A percentile compares a stretch with the other conserved stretches of the same genome.
These are phyloP conservation scores for Sussaba pulchella DNA, from an alignment of 2,888 invertebrate species.

Conservation along the genomic window DNA sequence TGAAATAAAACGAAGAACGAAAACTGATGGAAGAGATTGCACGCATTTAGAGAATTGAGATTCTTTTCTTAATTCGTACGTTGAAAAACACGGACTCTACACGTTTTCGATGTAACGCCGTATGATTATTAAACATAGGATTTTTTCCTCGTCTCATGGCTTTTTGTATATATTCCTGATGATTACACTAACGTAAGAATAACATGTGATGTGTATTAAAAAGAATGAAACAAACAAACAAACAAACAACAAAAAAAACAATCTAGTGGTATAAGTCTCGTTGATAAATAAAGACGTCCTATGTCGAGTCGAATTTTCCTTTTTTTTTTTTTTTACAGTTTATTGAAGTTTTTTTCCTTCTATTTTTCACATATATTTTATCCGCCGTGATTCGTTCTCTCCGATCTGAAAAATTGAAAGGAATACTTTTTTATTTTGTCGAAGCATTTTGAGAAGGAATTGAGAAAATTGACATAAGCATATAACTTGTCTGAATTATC, in stretches of 20 bases:
- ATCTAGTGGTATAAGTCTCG: slow-evolving; percentile 69
- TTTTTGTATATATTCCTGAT: slow-evolving; percentile 83
- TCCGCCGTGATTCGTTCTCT: not conserved
- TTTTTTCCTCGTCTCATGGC: slow-evolving; percentile 77
- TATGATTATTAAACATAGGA: slow-evolving; percentile 72
- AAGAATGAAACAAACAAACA: slow-evolving; percentile 67
- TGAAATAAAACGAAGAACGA: slow-evolving; percentile 9
- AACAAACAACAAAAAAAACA: slow-evolving; percentile 35
- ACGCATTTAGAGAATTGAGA: slow-evolving; percentile 54
- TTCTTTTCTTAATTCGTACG: slow-evolving; percentile 71
- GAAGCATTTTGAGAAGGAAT: too few relatives aligned
- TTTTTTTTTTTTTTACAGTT: not conserved
- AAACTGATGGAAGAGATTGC: slow-evolving; percentile 26
- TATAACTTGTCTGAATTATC: too few relatives aligned
- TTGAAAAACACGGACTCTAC: slow-evolving; percentile 72
- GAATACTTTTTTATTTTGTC: not conserved
- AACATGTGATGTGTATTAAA: slow-evolving; percentile 82
- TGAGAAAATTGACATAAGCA: too few relatives aligned
- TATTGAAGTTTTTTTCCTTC: too few relatives aligned
- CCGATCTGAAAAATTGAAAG: not conserved
- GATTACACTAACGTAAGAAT: slow-evolving; percentile 76
- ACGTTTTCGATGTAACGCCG: slow-evolving; percentile 75
- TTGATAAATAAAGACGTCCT: slow-evolving; percentile 70
- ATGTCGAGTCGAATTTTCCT: slow-evolving; percentile 42
- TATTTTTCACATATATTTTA: not conserved